phyloP scores from a whole-genome alignment of 2,888 invertebrate species.

The Cephus runcator region DNA sequence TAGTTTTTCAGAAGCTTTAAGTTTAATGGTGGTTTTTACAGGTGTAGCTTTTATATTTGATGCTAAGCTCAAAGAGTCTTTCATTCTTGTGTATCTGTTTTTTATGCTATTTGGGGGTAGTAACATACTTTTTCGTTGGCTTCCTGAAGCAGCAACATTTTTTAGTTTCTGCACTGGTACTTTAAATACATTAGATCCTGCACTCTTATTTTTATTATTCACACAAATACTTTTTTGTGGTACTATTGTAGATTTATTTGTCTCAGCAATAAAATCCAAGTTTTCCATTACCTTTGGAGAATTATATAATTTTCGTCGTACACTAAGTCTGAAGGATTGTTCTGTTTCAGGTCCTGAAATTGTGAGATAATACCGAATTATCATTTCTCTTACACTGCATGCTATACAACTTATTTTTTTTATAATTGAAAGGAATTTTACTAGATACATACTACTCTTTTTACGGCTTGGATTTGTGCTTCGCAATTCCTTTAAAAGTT shows the following conservation, averaged over 20 bases:
- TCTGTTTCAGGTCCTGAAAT: background rate
- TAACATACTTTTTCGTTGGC: conserved; percentile 22
- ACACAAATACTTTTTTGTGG: background rate
- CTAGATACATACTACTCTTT: background rate
- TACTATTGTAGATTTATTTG: background rate
- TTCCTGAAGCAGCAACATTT: background rate
- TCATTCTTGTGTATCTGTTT: conserved; percentile 14
- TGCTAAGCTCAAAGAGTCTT: background rate
- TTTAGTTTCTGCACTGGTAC: background rate
- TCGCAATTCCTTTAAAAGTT: background rate
- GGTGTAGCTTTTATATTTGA: background rate
- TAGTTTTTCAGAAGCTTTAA: background rate
- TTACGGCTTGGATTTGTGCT: background rate
- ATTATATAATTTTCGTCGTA: background rate
- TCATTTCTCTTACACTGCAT: background rate
- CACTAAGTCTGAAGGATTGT: background rate
- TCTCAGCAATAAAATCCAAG: background rate
- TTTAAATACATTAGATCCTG: background rate
- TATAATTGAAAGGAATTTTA: background rate
- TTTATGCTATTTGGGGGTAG: conserved; percentile 31
- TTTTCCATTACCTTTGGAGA: background rate
- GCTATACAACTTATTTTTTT: background rate
- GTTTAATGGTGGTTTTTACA: background rate
- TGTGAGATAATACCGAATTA: background rate
- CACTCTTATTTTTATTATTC: background rate